Evolutionary conservation across 2,888 invertebrate species (phyloP).

Genomic region (Spodoptera picta): DNA sequence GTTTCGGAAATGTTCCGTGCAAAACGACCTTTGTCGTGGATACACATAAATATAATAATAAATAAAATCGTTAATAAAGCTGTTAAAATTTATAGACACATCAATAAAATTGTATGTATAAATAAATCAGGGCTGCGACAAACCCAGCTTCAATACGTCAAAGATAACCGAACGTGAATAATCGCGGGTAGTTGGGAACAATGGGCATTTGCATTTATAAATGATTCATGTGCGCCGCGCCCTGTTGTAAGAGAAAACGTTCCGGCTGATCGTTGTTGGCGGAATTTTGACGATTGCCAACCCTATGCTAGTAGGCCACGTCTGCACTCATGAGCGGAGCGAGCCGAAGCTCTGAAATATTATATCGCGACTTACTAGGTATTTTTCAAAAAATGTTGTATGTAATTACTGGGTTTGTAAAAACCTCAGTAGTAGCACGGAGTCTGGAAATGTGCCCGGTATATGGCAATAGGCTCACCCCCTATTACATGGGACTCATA

Average conservation of each 20-base stretch:
- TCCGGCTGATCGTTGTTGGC: slow-evolving; percentile 63
- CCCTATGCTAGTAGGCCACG: slow-evolving; percentile 54
- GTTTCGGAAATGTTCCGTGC: slow-evolving; percentile 7
- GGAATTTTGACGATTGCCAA: slow-evolving; percentile 70
- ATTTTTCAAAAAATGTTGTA: too few species aligned
- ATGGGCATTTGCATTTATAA: slow-evolving; percentile 82
- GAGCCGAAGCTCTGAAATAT: neutral
- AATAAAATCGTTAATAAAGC: slow-evolving; percentile 58
- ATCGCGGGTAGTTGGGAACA: slow-evolving; percentile 78
- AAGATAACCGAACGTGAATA: slow-evolving; percentile 80
- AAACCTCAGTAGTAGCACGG: too few species aligned
- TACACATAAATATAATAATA: slow-evolving; percentile 43
- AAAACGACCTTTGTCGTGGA: slow-evolving; percentile 2
- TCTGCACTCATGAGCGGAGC: slow-evolving; percentile 24
- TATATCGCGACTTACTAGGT: too few species aligned
- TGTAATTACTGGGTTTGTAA: too few species aligned
- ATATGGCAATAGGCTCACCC: too few species aligned
- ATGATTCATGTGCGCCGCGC: slow-evolving; percentile 77
- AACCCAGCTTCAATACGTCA: slow-evolving; percentile 71
- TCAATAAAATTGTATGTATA: slow-evolving; percentile 58
- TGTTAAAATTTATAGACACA: slow-evolving; percentile 57
- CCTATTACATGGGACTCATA: too few species aligned
- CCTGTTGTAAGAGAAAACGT: slow-evolving; percentile 77
- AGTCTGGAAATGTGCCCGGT: too few species aligned
- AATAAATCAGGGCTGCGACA: slow-evolving; percentile 64